Evolutionary conservation across 2,888 invertebrate genomes (phyloP).

Genomic region (Caradrina kadenii): DNA sequence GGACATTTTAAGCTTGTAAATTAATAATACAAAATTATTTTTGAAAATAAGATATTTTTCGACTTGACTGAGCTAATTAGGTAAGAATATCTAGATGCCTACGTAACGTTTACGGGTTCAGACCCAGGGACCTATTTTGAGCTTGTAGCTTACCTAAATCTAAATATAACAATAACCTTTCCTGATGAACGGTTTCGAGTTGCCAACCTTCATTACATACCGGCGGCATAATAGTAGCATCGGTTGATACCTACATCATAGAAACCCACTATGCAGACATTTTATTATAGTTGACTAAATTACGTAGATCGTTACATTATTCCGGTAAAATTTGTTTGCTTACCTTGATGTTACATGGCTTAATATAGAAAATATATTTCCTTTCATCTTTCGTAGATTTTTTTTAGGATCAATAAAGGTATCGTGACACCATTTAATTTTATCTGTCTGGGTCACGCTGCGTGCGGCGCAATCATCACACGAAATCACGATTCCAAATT

Average conservation of each 20-base stretch:
- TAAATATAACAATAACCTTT: constrained; percentile 18
- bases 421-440: constrained; percentile 11
- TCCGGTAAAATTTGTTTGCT: neutral
- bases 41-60: neutral
- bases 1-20: neutral
- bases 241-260: neutral
- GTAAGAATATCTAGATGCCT: neutral
- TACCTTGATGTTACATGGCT: neutral
- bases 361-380: neutral
- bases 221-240: neutral
- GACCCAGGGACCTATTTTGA: constrained; percentile 11
- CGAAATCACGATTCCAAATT: constrained; percentile 21
- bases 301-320: neutral
- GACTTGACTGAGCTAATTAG: neutral
- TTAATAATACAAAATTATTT: neutral
- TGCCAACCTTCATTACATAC: constrained; percentile 12
- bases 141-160: constrained; percentile 11
- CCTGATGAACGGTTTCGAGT: neutral
- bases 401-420: constrained; percentile 14
- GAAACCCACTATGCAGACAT: too few species aligned
- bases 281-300: neutral
- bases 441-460: constrained; percentile 14
- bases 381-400: constrained; percentile 2
- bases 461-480: constrained; percentile 8
- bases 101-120: neutral